Evolutionary conservation across 1,140 invertebrate species (phyloP).

Genomic region (Amphibalanus amphitrite): DNA sequence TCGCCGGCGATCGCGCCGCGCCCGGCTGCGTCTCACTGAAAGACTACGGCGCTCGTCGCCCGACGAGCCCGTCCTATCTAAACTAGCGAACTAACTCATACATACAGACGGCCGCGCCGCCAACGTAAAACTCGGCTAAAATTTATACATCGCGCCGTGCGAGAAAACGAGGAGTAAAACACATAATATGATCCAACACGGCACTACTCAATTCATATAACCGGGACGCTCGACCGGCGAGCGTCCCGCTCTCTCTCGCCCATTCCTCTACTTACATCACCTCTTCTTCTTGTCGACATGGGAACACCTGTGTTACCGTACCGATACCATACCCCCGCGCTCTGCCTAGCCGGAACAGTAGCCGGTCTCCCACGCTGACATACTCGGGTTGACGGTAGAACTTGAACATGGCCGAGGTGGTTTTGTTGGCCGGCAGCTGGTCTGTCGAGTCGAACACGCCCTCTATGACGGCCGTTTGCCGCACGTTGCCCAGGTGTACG

Average conservation of each 20-base stretch:
- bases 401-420: slow-evolving; percentile 66
- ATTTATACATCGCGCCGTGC: background rate
- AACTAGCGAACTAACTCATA: background rate
- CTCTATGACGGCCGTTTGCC: slow-evolving; percentile 78
- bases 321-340: slow-evolving; percentile 69
- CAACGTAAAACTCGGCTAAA: background rate
- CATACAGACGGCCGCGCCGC: slow-evolving; percentile 4
- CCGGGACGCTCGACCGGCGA: background rate
- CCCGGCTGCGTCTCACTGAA: background rate
- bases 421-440: slow-evolving; percentile 58
- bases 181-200: background rate
- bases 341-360: slow-evolving; percentile 73
- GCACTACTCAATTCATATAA: slow-evolving; percentile 11
- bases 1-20: too few species aligned
- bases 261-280: too few species aligned
- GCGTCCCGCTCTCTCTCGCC: too few species aligned
- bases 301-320: slow-evolving; percentile 69
- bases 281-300: slow-evolving; percentile 18
- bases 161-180: background rate
- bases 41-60: slow-evolving; percentile 13
- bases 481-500: slow-evolving; percentile 82
- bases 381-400: slow-evolving; percentile 83
- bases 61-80: background rate
- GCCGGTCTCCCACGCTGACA: slow-evolving; percentile 61
- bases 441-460: slow-evolving; percentile 39